Conservation (phyloP, 1,140 invertebrate genomes). For the Drosophila arawakana region DNA sequence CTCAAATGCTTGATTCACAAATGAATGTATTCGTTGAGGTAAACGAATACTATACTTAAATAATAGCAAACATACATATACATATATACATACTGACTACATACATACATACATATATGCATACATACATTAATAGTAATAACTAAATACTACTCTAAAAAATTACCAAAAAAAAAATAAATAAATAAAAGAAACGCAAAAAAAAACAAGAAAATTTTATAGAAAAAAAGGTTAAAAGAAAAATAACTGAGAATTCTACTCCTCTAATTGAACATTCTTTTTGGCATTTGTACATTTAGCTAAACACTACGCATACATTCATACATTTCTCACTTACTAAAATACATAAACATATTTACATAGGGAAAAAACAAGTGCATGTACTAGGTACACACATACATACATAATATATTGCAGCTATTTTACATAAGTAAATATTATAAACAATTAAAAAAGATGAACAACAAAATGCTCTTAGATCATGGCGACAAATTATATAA, state of each 20-base stretch:
- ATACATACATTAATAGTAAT: slow-evolving; percentile 34
- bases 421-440: slow-evolving; percentile 16
- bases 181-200: slow-evolving; percentile 3
- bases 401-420: slow-evolving; percentile 19
- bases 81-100: slow-evolving; percentile 32
- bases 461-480: slow-evolving; percentile 46
- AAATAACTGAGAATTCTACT: slow-evolving; percentile 1
- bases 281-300: slow-evolving; percentile 26
- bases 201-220: not conserved
- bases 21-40: slow-evolving; percentile 6
- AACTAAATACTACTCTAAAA: slow-evolving; percentile 28
- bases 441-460: slow-evolving; percentile 30
- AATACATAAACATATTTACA: slow-evolving; percentile 32
- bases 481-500: slow-evolving; percentile 71
- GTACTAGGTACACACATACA: slow-evolving; percentile 40
- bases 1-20: slow-evolving; percentile 24
- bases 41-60: slow-evolving; percentile 17
- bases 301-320: slow-evolving; percentile 32
- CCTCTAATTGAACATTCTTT: slow-evolving; percentile 14
- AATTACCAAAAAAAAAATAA: slow-evolving; percentile 25
- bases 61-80: slow-evolving; percentile 28
- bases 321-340: slow-evolving; percentile 36
- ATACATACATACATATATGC: slow-evolving; percentile 35
- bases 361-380: slow-evolving; percentile 10
- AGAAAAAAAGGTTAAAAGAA: not conserved